phyloP scores from a whole-genome alignment of 2,113 vertebrate species.

The Salminus brasiliensis region DNA sequence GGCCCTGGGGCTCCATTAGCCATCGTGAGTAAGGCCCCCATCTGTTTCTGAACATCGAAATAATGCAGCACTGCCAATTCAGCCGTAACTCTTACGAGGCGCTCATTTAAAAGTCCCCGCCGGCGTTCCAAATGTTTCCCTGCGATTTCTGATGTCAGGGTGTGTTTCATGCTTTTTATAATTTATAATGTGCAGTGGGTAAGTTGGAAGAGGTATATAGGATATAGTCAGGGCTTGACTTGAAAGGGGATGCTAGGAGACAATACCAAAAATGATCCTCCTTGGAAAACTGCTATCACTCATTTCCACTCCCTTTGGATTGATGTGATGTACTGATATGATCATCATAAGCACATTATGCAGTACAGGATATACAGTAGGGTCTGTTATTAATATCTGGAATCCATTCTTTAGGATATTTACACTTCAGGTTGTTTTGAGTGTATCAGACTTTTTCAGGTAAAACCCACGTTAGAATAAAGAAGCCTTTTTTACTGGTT shows the following conservation, averaged over 20 bases:
- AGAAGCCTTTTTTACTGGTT: no score
- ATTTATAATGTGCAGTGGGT: not conserved
- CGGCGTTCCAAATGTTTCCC: slow-evolving; percentile 50
- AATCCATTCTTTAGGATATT: no score
- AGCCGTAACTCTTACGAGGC: slow-evolving; percentile 51
- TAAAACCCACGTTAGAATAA: no score
- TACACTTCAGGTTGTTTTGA: no score
- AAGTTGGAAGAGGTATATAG: not conserved
- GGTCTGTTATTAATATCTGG: no score
- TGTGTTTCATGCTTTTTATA: not conserved
- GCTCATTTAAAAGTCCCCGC: slow-evolving; percentile 46
- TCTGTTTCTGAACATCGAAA: slow-evolving; percentile 66
- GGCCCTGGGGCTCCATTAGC: slow-evolving; percentile 37
- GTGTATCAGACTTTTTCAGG: no score
- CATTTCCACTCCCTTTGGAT: not conserved
- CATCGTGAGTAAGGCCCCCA: slow-evolving; percentile 48
- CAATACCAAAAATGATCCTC: not conserved
- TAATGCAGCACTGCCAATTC: slow-evolving; percentile 47
- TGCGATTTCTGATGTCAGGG: slow-evolving; percentile 24
- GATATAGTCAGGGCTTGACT: not conserved
- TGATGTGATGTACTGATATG: not conserved
- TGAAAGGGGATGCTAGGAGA: not conserved
- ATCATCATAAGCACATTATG: no score
- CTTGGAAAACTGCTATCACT: not conserved
- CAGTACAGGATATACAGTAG: no score